Evolutionary conservation across 2,888 invertebrate genomes (phyloP), one percentile per base, ranked within the genome.

Genomic region (Caenorhabditis macrosperma): DNA sequence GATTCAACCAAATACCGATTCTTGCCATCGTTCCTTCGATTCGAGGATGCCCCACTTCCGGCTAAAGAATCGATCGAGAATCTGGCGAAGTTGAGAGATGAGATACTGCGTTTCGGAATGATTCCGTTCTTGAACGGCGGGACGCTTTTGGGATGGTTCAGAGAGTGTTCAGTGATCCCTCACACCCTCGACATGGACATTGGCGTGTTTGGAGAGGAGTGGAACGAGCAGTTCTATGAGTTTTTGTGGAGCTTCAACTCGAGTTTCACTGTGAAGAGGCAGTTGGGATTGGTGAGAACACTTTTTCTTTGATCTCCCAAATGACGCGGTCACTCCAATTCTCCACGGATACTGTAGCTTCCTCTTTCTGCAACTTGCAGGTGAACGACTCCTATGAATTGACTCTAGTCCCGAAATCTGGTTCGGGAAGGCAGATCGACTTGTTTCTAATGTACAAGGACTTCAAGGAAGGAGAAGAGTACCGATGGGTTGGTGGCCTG

Each of bases 131-230:
- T 81, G 6, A 74, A 63, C 20, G 68, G 77, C 6, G 81, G 81
- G 10, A 81, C 81, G 1, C 30, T 78, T 15, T 28, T 81, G 7
- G 81, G 82, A 15, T 82, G 82, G 82, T 82, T 69, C 46, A 20
- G 82, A 10, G 82, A 82, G 30, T 82, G 78, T 35, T 54, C 69
- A 30, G 61, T 82, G 22, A 82, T 82, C 24, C 75, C 82, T 1
- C 78, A 78, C 52, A 82, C 82, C 0, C 28, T 26, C 1, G 82
- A 82, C 41, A 72, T 82, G 79, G 82, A 82, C 30, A 4, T 82
- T 2, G 54, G 68, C 1, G 55, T 79, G 5, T 67, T 76, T 35
- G 60, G 30, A 10, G 79, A 79, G 38, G 55, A 76, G 20, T 76
- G 48, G 22, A 75, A 69, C 48, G 44, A 64, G 3, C 44, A 61